Base-by-base conservation (phyloP, 2,888 invertebrate species). In the Troglohyphantes excavatus region DNA sequence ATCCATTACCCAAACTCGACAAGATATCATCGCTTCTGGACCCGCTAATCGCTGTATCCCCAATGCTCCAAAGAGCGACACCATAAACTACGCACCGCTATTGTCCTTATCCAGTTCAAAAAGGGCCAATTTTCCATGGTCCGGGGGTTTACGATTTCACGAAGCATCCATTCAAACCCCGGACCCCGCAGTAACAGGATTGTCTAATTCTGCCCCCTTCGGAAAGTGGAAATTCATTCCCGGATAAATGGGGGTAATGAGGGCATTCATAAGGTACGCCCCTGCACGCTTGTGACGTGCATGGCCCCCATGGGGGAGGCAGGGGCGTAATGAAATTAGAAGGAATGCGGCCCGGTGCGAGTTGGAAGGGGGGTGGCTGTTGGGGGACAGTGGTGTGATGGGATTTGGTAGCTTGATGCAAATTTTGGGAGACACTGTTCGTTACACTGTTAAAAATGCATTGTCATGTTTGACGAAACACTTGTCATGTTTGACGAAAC, bases 321-420 rank as follows among this genome's bases (percentile, higher is more conserved):
- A 9, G 46, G 68, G 76, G 70, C 33, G 68, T 85, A 85, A 85
- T 85, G 85, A 70, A 85, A 76, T 85, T 85, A 85, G 39, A 39
- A 68, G 67, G 85, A 59, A 46, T 17, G 75, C 33, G n/a, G 29
- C 26, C 23, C 46, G 67, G 53, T 26, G 33, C 23, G n/a, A 46
- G 61, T 27, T 3, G 1, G 23, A 13, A n/a, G 21, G 3, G 39
- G 11, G 9, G 23, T 2, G 11, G 1, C 21, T 39, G 46, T 21
- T 17, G 75, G 26, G 65, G 59, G 9, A 68, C 0, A 76, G 76
- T 85, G 85, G 76, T 26, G 13, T 59, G 33, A 9, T 33, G 33
- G 33, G 33, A 3, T 33, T n/a, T n/a, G n/a, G n/a, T n/a, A n/a
- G n/a, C n/a, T n/a, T n/a, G n/a, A n/a, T n/a, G n/a, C n/a, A n/a